Base-by-base conservation (phyloP, 1,140 invertebrate genomes). In the Drosophila ercepeae region DNA sequence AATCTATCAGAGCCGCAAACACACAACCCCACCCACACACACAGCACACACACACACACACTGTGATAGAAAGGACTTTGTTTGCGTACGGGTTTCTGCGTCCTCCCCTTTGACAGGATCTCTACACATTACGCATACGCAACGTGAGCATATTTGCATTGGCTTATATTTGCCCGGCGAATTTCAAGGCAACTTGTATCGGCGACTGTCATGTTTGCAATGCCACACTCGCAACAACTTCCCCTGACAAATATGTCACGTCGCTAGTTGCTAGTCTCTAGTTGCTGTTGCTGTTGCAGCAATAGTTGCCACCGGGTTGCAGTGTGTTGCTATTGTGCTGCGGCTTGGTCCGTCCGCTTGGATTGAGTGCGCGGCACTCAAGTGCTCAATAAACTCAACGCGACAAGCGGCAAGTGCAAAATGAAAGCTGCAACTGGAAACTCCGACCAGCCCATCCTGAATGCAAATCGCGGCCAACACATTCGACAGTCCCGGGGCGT, bases 381-480 rank as follows among this genome's bases (percentile, higher is more conserved):
- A 82, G 78, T 83, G 78, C 78, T 82, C 78, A 78, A 82, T 83
- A 83, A 82, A 82, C 78, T 61, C 63, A 58, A 32, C 73, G 48
- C 55, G 73, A 59, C 34, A 69, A 69, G 36, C 57, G 55, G 29
- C 27, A 23, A 48, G 55, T 41, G 60, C 19, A 58, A 58, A 67
- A 42, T 32, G 44, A 14, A 53, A 65, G 19, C 58, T 64, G 60
- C 59, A 32, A 51, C 59, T 64, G 45, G 59, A 44, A 67, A 45
- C 63, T 53, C 25, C 46, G 18, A n/a, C 36, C 25, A 14, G 29
- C 34, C 21, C 48, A 60, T n/a, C 48, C 49, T 34, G 39, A 34
- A 60, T 45, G 41, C 60, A 67, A 67, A 67, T 67, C 63, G 63
- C 39, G 39, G 21, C 27, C 63, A 52, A 65, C 63, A 65, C 63